Evolutionary conservation across 2,797 vertebrate genomes (phyloP).

Genomic region (Pipistrellus pipistrellus): DNA sequence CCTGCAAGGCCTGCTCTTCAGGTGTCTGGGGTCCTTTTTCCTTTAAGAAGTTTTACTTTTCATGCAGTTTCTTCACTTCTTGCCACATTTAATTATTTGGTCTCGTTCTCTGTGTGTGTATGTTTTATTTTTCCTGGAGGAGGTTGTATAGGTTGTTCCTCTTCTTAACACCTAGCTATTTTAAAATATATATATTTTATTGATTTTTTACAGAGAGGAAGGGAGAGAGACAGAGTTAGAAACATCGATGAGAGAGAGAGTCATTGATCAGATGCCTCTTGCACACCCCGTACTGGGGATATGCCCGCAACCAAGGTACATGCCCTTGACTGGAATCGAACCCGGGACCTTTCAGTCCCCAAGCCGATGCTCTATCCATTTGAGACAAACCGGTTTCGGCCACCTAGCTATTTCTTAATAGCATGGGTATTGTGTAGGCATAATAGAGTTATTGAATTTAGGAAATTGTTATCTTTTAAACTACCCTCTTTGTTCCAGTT

Average conservation of each 20-base stretch:
- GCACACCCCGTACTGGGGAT: too few species aligned
- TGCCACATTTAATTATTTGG: not conserved
- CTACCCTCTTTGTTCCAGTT: not conserved
- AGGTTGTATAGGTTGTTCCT: fast-evolving
- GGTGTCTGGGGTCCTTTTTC: not conserved
- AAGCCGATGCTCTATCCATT: too few species aligned
- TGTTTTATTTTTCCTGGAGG: not conserved
- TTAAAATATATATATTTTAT: too few species aligned
- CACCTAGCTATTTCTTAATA: not conserved
- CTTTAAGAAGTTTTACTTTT: not conserved
- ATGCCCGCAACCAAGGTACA: too few species aligned
- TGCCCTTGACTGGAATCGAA: too few species aligned
- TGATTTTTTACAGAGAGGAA: too few species aligned
- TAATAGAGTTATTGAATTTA: not conserved
- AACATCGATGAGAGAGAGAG: too few species aligned
- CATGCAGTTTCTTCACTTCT: not conserved
- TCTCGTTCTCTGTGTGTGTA: not conserved
- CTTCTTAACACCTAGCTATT: not conserved
- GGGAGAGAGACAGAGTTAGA: too few species aligned
- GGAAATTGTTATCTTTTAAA: not conserved
- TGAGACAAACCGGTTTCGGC: too few species aligned
- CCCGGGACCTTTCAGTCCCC: too few species aligned
- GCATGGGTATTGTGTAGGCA: fast-evolving
- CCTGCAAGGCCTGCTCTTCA: not conserved
- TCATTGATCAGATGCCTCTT: too few species aligned